Evolutionary conservation across 2,797 vertebrate species (phyloP).

Genomic region (Myotis myotis): DNA sequence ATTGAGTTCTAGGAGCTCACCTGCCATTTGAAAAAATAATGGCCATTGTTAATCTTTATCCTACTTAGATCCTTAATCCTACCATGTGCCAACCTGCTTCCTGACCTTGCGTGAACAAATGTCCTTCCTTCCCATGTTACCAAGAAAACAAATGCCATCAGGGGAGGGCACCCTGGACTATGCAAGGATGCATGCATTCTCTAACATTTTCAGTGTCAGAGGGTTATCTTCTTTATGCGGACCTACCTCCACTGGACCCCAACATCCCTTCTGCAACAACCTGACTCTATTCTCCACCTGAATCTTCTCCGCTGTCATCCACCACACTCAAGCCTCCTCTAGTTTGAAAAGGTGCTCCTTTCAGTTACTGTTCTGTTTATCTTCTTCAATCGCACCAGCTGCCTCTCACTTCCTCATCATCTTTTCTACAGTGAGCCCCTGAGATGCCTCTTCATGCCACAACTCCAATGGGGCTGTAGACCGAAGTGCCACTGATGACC

Average conservation of each 20-base stretch:
- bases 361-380: neutral
- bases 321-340: neutral
- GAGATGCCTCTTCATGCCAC: neutral
- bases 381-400: neutral
- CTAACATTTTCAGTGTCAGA: neutral
- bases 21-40: neutral
- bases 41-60: conserved; percentile 20
- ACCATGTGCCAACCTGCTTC: neutral
- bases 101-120: neutral
- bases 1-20: neutral
- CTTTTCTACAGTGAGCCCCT: neutral
- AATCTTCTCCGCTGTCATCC: neutral
- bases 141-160: neutral
- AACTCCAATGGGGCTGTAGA: neutral
- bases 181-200: neutral
- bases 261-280: neutral
- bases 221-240: neutral
- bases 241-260: neutral
- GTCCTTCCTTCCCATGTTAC: neutral
- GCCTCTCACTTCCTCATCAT: neutral
- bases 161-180: neutral
- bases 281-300: neutral
- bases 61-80: conserved; percentile 16
- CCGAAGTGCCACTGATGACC: neutral
- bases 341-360: neutral